Base-by-base conservation (phyloP, 2,797 vertebrate genomes). In the Pampus argenteus region DNA sequence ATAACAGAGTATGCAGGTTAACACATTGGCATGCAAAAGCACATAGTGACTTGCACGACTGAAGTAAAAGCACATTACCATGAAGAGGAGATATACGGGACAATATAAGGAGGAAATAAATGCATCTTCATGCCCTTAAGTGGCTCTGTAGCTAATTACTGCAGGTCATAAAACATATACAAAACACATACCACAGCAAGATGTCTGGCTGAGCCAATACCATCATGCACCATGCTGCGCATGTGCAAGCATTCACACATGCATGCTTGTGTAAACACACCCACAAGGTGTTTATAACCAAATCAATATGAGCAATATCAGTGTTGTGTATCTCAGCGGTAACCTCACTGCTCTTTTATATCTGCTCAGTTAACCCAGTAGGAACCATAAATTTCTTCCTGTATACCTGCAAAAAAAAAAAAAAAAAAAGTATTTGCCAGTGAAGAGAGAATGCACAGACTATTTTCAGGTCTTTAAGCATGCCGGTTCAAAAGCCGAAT, bases 261-360 rank as follows among this genome's bases (percentile, higher is more conserved):
- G 42, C 65, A 70, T 34, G 50, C 55, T 40, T 36, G 49, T 38
- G 56, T 50, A 66, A 59, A 47, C 65, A 76, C 60, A 63, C 72
- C 20, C 71, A 47, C 29, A 31, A 22, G 42, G 48, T 71, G 78
- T 81, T 84, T 76, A 85, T 82, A 83, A 84, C 86, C 71, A 82
- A 81, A 92, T 91, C 89, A 83, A 90, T 91, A 84, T 49, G 48
- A 67, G 70, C 71, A 68, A 66, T 76, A 64, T 85, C 80, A 75
- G 58, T 10, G 3, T 52, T 77, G 65, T 82, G 62, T 66, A 76
- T 81, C 76, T 86, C 79, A 54, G 81, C 64, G 73, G 78, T 73
- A 74, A 84, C 69, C 52, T 48, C 29, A 66, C 60, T 50, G 73
- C 66, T 38, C 69, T 64, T 38, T 61, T 57, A 57, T 64, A 59